phyloP scores from a whole-genome alignment of 2,113 vertebrate genomes.

The Agapornis roseicollis region DNA sequence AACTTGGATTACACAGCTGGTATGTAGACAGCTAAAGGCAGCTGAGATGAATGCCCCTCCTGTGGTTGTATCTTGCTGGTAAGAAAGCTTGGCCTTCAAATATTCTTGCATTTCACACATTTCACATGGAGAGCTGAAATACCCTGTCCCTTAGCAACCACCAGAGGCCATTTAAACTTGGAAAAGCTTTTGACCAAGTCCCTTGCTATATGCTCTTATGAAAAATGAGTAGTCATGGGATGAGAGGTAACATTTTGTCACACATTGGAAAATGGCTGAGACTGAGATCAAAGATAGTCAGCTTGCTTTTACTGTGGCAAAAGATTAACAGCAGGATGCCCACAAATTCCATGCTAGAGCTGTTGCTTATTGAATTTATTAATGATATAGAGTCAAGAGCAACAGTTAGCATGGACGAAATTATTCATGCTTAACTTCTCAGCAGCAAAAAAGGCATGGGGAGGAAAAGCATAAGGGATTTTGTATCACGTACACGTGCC shows the following conservation, averaged over 20 bases:
- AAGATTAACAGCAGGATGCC: background rate
- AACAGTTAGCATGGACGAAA: background rate
- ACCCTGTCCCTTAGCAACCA: background rate
- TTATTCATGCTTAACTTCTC: background rate
- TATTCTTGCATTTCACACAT: background rate
- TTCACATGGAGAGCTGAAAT: background rate
- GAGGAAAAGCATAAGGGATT: background rate
- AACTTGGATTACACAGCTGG: background rate
- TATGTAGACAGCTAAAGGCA: background rate
- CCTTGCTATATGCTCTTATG: background rate
- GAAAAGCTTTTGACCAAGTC: conserved; percentile 12
- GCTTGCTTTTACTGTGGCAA: background rate
- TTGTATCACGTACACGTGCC: background rate
- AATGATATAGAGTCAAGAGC: background rate
- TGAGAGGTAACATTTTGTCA: background rate
- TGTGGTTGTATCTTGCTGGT: background rate
- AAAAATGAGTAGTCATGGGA: conserved; percentile 1
- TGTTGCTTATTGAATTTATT: conserved; percentile 1
- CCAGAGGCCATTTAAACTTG: background rate
- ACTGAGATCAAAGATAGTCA: background rate
- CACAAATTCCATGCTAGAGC: background rate
- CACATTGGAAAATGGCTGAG: background rate
- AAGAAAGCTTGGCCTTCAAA: conserved; percentile 3
- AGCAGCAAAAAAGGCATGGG: background rate
- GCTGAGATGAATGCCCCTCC: background rate